These are phyloP conservation scores for Sminthurinus signatus DNA, from an alignment of 1,140 invertebrate genomes.

Conservation along the genomic window DNA sequence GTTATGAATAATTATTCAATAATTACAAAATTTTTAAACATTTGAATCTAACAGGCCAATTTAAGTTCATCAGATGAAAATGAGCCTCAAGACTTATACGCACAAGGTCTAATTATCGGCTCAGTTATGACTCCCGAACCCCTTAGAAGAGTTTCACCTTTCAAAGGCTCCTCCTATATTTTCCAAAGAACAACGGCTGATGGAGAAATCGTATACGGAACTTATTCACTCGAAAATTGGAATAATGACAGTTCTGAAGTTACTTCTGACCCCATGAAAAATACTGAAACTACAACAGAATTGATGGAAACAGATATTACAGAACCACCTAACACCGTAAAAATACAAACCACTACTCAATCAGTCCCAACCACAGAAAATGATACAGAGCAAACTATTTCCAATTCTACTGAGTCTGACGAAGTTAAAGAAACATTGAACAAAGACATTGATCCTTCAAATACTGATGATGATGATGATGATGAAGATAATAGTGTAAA, in stretches of 20 bases:
- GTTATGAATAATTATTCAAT: no score
- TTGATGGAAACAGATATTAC: neutral
- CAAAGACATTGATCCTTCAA: no score
- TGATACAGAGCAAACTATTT: no score
- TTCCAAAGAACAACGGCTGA: constrained; percentile 29
- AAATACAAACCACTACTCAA: neutral
- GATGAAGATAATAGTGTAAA: neutral
- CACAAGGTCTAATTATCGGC: constrained; percentile 21
- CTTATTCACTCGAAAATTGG: neutral
- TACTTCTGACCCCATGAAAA: no score
- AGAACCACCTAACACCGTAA: neutral
- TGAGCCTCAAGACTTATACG: neutral
- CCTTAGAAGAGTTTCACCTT: constrained; percentile 19
- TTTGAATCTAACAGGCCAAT: no score
- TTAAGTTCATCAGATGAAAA: neutral
- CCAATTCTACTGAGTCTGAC: no score
- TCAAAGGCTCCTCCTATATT: constrained; percentile 1
- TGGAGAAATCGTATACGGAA: constrained; percentile 33
- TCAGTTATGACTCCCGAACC: constrained; percentile 11
- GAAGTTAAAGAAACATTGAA: no score
- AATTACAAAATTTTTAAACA: no score
- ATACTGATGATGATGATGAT: no score
- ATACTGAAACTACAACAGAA: neutral
- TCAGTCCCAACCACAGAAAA: neutral
- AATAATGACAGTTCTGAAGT: neutral